Conservation (phyloP, 2,113 vertebrate species). For the Callopanchax toddi region DNA sequence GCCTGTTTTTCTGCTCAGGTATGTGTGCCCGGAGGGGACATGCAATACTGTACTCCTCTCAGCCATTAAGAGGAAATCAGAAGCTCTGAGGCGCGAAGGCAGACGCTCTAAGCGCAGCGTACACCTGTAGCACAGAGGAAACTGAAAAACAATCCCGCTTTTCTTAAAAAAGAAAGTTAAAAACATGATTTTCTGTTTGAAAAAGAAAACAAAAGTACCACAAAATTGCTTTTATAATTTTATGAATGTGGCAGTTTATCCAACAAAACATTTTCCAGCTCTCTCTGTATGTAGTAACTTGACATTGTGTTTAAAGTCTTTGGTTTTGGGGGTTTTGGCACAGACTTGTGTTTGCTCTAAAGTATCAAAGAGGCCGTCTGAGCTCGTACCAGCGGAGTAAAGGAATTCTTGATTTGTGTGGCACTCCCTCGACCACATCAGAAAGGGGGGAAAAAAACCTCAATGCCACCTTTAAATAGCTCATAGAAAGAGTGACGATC, state of each 20-base stretch:
- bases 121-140: slow-evolving; percentile 4
- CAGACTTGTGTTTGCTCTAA: slow-evolving; percentile 17
- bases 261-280: not conserved
- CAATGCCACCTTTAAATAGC: slow-evolving; percentile 58
- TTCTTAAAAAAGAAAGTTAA: slow-evolving; percentile 4
- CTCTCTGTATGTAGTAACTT: slow-evolving; percentile 15
- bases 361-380: slow-evolving; percentile 36
- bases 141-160: not conserved
- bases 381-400: slow-evolving; percentile 18
- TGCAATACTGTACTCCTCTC: slow-evolving; percentile 61
- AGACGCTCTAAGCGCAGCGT: slow-evolving; percentile 26
- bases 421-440: slow-evolving; percentile 68
- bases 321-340: slow-evolving; percentile 47
- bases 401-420: slow-evolving; percentile 59
- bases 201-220: not conserved
- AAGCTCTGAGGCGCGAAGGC: slow-evolving; percentile 37
- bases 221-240: too few relatives aligned
- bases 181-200: not conserved
- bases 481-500: slow-evolving; percentile 29
- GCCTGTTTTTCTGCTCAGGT: slow-evolving; percentile 80
- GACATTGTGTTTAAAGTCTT: slow-evolving; percentile 33
- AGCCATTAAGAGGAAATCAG: slow-evolving; percentile 49
- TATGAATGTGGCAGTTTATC: too few relatives aligned
- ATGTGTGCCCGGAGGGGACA: slow-evolving; percentile 78
- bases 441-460: slow-evolving; percentile 24